phyloP scores from a whole-genome alignment of 2,888 invertebrate genomes.

The Yponomeuta evonymella region DNA sequence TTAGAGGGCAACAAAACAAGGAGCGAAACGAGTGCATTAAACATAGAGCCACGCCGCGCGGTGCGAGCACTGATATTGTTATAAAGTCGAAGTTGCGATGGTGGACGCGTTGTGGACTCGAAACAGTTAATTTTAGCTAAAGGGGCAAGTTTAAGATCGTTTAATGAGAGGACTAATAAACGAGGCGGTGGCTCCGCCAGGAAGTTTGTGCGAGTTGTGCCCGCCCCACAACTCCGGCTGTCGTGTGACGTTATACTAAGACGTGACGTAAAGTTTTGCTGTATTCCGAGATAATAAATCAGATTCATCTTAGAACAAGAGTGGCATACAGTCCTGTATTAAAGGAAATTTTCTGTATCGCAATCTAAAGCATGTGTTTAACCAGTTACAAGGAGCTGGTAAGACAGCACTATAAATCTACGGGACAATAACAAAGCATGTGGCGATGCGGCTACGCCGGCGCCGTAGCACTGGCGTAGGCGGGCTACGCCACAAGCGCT shows the following conservation, averaged over 20 bases:
- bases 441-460: neutral
- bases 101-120: neutral
- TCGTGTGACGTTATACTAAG: no score
- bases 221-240: no score
- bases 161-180: conserved; percentile 1
- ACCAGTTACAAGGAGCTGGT: neutral
- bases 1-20: neutral
- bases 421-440: conserved; percentile 1
- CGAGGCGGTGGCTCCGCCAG: neutral
- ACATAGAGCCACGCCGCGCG: neutral
- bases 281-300: no score
- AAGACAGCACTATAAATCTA: neutral
- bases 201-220: neutral
- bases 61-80: neutral
- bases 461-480: neutral
- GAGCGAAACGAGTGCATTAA: neutral
- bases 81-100: neutral
- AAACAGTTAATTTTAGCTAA: neutral
- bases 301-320: no score
- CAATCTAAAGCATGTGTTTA: no score
- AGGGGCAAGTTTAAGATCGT: neutral
- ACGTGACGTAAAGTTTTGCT: no score
- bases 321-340: no score
- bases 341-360: no score
- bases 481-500: neutral